Conservation (phyloP, 2,113 vertebrate genomes). For the Polypterus bichir region DNA sequence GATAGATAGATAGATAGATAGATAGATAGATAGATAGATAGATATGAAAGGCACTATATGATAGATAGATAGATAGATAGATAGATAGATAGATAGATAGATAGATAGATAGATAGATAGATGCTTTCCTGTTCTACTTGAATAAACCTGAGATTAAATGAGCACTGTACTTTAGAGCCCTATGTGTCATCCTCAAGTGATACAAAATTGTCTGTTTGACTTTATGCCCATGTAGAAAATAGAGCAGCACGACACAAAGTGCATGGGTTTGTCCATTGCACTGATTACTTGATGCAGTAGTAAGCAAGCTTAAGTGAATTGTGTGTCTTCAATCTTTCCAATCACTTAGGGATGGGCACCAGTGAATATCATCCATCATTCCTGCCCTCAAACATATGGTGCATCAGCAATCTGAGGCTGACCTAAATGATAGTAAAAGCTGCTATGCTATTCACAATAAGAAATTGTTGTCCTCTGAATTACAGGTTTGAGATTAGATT, state of each 20-base stretch:
- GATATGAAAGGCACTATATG: too few species aligned
- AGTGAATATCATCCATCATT: constrained; percentile 80
- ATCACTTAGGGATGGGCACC: constrained; percentile 82
- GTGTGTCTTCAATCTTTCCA: constrained; percentile 82
- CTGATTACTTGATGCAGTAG: constrained; percentile 74
- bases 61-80: too few species aligned
- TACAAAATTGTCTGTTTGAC: constrained; percentile 44
- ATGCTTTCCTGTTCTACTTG: too few species aligned
- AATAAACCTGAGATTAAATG: too few species aligned
- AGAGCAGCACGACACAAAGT: constrained; percentile 42
- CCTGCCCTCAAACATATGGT: constrained; percentile 62
- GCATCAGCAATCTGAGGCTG: constrained; percentile 68
- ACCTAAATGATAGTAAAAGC: constrained; percentile 62
- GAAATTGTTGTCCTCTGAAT: constrained; percentile 59
- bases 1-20: too few species aligned
- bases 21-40: too few species aligned
- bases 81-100: too few species aligned
- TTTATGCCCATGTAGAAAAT: constrained; percentile 40
- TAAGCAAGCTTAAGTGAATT: constrained; percentile 83
- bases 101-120: too few species aligned
- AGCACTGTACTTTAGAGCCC: not conserved
- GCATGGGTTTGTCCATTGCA: constrained; percentile 55
- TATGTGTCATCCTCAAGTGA: constrained; percentile 30
- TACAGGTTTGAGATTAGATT: constrained; percentile 63
- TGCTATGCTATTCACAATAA: constrained; percentile 47